Evolutionary conservation across 2,113 vertebrate species (phyloP), one percentile per base, ranked within the genome.

Genomic region (Rhinoderma darwinii): DNA sequence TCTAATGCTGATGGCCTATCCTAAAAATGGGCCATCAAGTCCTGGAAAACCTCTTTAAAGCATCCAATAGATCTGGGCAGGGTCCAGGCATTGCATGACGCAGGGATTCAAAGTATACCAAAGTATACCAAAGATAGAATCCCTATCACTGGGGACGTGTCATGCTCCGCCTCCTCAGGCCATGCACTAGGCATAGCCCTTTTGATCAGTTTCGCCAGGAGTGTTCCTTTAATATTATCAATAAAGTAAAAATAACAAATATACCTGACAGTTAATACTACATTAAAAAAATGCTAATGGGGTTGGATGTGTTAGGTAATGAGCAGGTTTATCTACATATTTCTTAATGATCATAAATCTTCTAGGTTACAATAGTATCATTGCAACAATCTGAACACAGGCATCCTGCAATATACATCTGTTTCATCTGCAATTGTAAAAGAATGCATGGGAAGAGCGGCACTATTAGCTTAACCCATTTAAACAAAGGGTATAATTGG

Each of bases 401-500:
- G 50, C 27, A 80, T 22, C 47, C n/a, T 1, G 30, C 14, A 54
- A 56, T 30, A 18, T 81, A 81, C 30, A 54, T 78, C 56, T 63
- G 54, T 18, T 63, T 63, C 27, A 54, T n/a, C 20, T 44, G 51
- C n/a, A 63, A 44, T 54, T 8, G 8, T 54, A 72, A 37, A 83
- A 72, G 82, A 83, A 83, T 83, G 83, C 37, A n/a, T 59, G 44
- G 72, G 50, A 72, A 84, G 70, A 32, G 30, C 9, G 9, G 56
- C 37, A 43, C 63, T 84, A 72, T 84, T 84, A 32, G 75, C 37
- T 43, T 84, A 84, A 76, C 70, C 83, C 51, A 76, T 56, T 75
- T 84, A n/a, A 61, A 61, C 51, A 84, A 30, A 75, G 72, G 70
- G 35, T 10, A 59, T 84, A 75, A 84, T 84, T 51, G 72, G 72